Conservation (phyloP, 2,888 invertebrate species). For the Agrilus mali region DNA sequence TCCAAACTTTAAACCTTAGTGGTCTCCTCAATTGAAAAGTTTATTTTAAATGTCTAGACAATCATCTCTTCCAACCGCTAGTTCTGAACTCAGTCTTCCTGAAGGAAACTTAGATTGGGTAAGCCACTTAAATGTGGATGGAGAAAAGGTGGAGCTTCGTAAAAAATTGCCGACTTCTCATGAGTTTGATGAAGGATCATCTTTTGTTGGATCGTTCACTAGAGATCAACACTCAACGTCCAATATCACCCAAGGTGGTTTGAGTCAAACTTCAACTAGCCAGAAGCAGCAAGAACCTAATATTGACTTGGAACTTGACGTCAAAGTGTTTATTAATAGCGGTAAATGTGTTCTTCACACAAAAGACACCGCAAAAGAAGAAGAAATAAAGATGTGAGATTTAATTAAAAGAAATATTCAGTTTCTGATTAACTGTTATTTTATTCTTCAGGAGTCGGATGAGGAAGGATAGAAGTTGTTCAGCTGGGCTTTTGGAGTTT, state of each 20-base stretch:
- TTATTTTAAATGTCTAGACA: conserved; percentile 37
- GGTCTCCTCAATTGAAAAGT: conserved; percentile 1
- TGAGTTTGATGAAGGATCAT: conserved; percentile 27
- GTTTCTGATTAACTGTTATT: conserved; percentile 1
- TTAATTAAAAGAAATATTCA: background rate
- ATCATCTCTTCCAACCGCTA: conserved; percentile 66
- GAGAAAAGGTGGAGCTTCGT: conserved; percentile 49
- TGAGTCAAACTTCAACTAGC: conserved; percentile 10
- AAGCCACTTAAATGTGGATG: conserved; percentile 49
- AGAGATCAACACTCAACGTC: conserved; percentile 11
- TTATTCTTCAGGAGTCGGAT: conserved; percentile 37
- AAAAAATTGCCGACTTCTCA: conserved; percentile 36
- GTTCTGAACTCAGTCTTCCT: conserved; percentile 51
- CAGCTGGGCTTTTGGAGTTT: conserved; percentile 32
- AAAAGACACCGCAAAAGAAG: conserved; percentile 59
- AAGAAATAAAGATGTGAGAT: conserved; percentile 45
- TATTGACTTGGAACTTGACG: conserved; percentile 90
- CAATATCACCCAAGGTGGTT: conserved; percentile 19
- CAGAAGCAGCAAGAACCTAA: conserved; percentile 73
- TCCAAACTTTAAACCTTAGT: no score
- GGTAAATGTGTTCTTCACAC: conserved; percentile 96
- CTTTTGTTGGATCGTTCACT: conserved; percentile 23
- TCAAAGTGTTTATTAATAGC: conserved; percentile 91
- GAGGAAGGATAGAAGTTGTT: conserved; percentile 54
- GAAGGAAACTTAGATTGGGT: conserved; percentile 48